Evolutionary conservation across 2,113 vertebrate species (phyloP), one percentile per base, ranked within the genome.

Genomic region (Carettochelys insculpta): DNA sequence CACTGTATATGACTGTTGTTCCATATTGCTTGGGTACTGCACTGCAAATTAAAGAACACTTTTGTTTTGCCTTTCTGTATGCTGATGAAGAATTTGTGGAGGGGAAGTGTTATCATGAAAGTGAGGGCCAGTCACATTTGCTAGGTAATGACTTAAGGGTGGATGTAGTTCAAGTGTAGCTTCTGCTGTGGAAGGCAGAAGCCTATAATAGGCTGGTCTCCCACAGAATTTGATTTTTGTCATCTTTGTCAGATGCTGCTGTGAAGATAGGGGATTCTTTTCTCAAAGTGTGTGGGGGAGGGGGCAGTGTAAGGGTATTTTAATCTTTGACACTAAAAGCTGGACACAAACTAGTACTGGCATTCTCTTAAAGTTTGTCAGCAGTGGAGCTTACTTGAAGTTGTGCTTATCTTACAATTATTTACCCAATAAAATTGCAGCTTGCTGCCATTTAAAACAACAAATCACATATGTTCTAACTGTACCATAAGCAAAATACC

Each of bases 1-100:
- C 34, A 19, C 34, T 20, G 61, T 38, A 34, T 38, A 38, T 65
- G 34, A 65, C 34, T 65, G 9, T 68, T 68, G 61, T 68, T 68
- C n/a, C 16, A 3, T 0, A 5, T 11, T 0, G 24, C 43, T 1
- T n/a, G 8, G 50, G 9, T 31, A 38, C 2, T 1, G 50, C 3
- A 9, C 71, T 5, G 1, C n/a, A 11, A 54, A 11, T 8, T 13
- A 58, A 10, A 73, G 31, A 78, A 75, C 1, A 12, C n/a, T 53
- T 22, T 38, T 31, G 51, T 25, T 22, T n/a, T 11, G 8, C 10
- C 31, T 38, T 10, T 13, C 54, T 82, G 27, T 43, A 68, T 38
- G 61, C 61, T 38, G 61, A 68, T 68, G 19, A 38, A 68, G 19
- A 68, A 38, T 17, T 38, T 68, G 27, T 58, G 61, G 61, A 38